Percentiles rank a stretch among this genome's conserved stretches.
Evolutionary conservation across 2,113 vertebrate species (phyloP).

Genomic region (Petrocephalus microphthalmus): DNA sequence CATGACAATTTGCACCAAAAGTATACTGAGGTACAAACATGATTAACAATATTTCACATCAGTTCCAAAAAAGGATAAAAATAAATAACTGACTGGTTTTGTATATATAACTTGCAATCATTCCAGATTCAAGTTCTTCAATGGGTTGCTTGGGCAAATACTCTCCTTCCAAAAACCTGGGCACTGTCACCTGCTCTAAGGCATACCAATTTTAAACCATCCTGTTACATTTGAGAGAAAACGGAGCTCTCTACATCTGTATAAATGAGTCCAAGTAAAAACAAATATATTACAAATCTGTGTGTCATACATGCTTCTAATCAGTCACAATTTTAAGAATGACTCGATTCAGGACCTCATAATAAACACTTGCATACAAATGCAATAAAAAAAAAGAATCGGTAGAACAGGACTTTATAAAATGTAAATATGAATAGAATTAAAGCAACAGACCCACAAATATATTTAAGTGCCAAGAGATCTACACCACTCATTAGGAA

Average conservation of each 20-base stretch:
- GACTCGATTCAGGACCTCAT: neutral
- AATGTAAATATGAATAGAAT: neutral
- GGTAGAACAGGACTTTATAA: neutral
- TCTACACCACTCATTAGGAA: neutral
- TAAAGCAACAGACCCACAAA: neutral
- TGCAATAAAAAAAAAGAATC: slow-evolving; percentile 10
- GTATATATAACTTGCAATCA: neutral
- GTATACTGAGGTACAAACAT: neutral
- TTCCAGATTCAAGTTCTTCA: neutral
- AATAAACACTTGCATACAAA: slow-evolving; percentile 14
- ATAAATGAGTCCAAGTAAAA: slow-evolving; percentile 1
- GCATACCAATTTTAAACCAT: neutral
- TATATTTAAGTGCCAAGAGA: neutral
- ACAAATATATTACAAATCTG: neutral
- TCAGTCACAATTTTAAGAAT: neutral
- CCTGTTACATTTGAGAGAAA: neutral
- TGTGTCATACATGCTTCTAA: neutral
- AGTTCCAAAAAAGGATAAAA: neutral
- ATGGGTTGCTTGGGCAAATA: neutral
- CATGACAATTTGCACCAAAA: neutral
- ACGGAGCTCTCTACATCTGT: neutral
- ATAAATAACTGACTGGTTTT: neutral
- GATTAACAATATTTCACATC: slow-evolving; percentile 1
- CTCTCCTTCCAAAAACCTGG: neutral
- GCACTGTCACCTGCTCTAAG: neutral